Evolutionary conservation across 1,140 invertebrate species (phyloP), one percentile per base, ranked within the genome.

Genomic region (Neodiprion fabricii): DNA sequence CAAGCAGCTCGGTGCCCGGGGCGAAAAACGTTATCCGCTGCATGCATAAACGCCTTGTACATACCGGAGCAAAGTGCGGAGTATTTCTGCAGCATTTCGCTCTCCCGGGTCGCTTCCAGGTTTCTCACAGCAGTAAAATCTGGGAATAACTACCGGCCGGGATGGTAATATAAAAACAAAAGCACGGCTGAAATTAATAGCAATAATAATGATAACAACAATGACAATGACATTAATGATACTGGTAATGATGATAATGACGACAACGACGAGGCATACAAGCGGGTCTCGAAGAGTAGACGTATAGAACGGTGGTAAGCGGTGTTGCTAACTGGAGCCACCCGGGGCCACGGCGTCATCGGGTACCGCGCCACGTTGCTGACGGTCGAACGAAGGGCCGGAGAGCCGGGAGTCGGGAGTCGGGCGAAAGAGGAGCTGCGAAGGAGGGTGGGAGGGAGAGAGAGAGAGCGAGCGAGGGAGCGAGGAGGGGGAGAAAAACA

Each of bases 111-210:
- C 17, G 21, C 40, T 17, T 17, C 40, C 21, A 74, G 68, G 47
- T 84, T 84, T 85, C 81, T 85, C 84, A 85, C 79, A 83, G 81
- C 76, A 79, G 76, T 79, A 82, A 85, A 78, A 85, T 71, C 75
- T 28, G 40, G 49, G 28, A 76, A 72, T 81, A 85, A 84, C 84
- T 83, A 82, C 80, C 75, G 80, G 76, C 28, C 28, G 28, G 28
- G 28, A 40, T 78, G 74, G 75, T 69, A 72, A 75, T 76, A 76
- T 84, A 82, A 82, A 82, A 74, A 71, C 73, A 74, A 83, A 83
- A 78, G 84, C 81, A 82, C 82, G 74, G 71, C 76, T 74, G 74
- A 83, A 83, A 85, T 82, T 83, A 83, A 82, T 85, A 83, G 82
- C 83, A 86, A 85, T 80, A 83, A 83, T 78, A 72, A 66, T 67